Evolutionary conservation across 2,113 vertebrate species (phyloP).

Genomic region (Ivindomyrus marchei): DNA sequence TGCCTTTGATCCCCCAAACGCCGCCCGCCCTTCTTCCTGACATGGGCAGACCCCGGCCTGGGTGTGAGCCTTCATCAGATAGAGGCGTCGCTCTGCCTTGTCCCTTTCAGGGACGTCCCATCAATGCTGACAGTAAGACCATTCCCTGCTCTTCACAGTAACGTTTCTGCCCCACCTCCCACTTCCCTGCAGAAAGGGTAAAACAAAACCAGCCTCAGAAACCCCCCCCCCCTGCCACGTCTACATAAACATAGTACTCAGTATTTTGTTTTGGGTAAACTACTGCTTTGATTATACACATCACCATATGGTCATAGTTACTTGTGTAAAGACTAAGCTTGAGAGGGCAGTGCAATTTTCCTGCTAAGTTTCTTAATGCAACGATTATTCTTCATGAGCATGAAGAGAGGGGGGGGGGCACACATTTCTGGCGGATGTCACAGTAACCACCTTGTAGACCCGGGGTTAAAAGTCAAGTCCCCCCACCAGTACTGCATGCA

Average conservation of each 20-base stretch:
- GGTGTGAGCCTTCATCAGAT: not conserved
- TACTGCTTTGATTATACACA: not conserved
- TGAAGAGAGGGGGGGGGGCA: not conserved
- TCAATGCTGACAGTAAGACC: not conserved
- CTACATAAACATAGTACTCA: not conserved
- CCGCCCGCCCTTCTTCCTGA: not conserved
- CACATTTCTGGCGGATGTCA: not conserved
- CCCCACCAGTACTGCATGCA: not conserved
- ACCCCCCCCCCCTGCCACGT: not conserved
- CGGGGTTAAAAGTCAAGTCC: not conserved
- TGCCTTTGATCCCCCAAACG: not conserved
- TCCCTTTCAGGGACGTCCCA: not conserved
- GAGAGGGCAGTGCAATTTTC: not conserved
- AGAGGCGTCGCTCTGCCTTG: not conserved
- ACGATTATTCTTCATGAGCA: not conserved
- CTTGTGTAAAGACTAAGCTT: slow-evolving; percentile 1
- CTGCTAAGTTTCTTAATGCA: not conserved
- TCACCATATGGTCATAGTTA: not conserved
- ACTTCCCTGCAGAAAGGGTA: not conserved
- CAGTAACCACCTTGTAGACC: not conserved
- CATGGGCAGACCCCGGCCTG: not conserved
- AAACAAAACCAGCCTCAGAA: slow-evolving; percentile 8
- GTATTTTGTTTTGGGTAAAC: not conserved
- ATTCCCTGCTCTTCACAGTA: not conserved
- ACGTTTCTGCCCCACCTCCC: not conserved